Evolutionary conservation across 2,113 vertebrate species (phyloP).

Genomic region (Plecotus auritus): DNA sequence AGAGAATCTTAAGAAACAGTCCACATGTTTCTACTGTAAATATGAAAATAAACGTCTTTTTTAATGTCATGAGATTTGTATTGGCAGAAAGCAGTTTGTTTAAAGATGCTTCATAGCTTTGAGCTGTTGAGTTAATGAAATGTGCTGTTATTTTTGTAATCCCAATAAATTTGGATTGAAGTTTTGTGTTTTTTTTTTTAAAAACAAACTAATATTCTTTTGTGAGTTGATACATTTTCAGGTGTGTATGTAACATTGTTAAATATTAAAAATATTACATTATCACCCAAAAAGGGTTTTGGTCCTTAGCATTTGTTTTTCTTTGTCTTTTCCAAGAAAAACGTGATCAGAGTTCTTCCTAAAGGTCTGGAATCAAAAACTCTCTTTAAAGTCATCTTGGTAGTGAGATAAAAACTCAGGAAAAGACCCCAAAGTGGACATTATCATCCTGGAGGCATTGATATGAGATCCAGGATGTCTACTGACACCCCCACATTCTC

Average conservation of each 20-base stretch:
- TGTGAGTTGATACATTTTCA: constrained; percentile 51
- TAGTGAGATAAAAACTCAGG: not conserved
- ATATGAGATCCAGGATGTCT: not conserved
- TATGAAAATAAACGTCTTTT: constrained; percentile 81
- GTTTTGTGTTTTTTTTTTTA: not conserved
- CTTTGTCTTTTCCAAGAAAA: constrained; percentile 13
- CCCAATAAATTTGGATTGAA: constrained; percentile 80
- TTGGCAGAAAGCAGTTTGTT: constrained; percentile 73
- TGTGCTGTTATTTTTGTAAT: constrained; percentile 75
- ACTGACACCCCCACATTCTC: not conserved
- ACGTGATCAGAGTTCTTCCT: not conserved
- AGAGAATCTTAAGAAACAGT: constrained; percentile 70
- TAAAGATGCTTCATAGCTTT: constrained; percentile 72
- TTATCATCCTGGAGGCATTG: not conserved
- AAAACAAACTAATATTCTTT: constrained; percentile 70
- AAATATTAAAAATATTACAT: constrained; percentile 50
- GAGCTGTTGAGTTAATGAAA: constrained; percentile 69
- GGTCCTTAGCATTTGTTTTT: constrained; percentile 41
- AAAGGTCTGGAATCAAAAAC: not conserved
- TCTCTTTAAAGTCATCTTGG: not conserved
- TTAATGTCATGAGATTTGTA: constrained; percentile 80
- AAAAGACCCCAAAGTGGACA: not conserved
- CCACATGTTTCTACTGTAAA: constrained; percentile 82
- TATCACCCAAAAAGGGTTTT: constrained; percentile 42
- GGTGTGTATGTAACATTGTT: constrained; percentile 26